These are phyloP conservation scores for Myotis brandtii DNA, from an alignment of 2,113 vertebrate genomes.

Conservation along the genomic window DNA sequence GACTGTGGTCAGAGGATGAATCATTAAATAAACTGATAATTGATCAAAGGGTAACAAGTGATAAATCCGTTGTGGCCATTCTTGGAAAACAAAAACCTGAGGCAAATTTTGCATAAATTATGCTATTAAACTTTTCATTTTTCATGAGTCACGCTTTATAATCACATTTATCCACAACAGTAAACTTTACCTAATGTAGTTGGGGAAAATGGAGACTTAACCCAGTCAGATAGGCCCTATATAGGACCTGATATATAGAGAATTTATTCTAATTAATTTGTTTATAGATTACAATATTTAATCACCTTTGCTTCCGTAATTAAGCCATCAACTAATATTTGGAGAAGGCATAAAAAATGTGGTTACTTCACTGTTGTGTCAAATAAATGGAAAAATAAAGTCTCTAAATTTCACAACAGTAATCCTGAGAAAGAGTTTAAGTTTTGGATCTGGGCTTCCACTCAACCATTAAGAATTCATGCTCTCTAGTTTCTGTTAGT, in stretches of 20 bases:
- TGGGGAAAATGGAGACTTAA: background rate
- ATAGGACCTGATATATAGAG: background rate
- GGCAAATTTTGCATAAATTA: background rate
- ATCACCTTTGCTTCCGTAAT: background rate
- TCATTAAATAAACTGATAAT: background rate
- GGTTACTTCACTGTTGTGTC: background rate
- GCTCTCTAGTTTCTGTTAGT: background rate
- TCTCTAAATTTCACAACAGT: background rate
- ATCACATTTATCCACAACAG: background rate
- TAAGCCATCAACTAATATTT: background rate
- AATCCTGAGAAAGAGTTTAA: background rate
- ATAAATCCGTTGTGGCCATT: background rate
- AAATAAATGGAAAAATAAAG: conserved; percentile 26
- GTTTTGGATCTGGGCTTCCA: background rate
- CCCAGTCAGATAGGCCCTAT: background rate
- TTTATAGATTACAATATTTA: conserved; percentile 5
- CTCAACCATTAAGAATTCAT: background rate
- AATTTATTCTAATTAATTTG: background rate
- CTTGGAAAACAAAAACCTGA: background rate
- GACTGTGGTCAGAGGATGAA: background rate
- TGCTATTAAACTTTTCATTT: background rate
- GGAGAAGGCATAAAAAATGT: background rate
- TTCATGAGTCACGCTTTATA: background rate
- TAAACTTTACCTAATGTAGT: background rate
- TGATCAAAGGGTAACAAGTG: background rate